A percentile compares a stretch with the other conserved stretches of the same genome.
Conservation (phyloP, 2,888 invertebrate genomes). For the Chironomus tentans region DNA sequence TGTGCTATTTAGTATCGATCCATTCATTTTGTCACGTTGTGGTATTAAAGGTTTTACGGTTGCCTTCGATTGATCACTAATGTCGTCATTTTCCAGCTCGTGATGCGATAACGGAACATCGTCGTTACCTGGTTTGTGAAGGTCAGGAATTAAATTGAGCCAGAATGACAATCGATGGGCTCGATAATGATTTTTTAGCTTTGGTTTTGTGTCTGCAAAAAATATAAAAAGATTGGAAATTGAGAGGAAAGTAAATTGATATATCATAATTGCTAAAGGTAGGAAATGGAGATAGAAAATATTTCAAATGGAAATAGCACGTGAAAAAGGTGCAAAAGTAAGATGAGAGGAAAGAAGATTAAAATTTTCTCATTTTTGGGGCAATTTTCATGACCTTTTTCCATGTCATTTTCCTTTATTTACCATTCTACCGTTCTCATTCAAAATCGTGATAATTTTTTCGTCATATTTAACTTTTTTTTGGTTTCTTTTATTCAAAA, state of each 20-base stretch:
- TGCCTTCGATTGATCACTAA: slow-evolving; percentile 42
- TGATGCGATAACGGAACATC: slow-evolving; percentile 80
- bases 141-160: slow-evolving; percentile 87
- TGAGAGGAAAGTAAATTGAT: neutral
- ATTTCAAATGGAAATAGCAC: no score
- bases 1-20: neutral
- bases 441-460: neutral
- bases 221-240: slow-evolving; percentile 26
- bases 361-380: neutral
- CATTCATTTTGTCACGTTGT: slow-evolving; percentile 31
- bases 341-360: neutral
- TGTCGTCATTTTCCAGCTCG: slow-evolving; percentile 66
- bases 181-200: slow-evolving; percentile 85
- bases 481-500: no score
- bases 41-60: slow-evolving; percentile 45
- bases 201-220: slow-evolving; percentile 73
- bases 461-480: no score
- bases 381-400: neutral
- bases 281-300: no score
- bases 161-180: slow-evolving; percentile 90
- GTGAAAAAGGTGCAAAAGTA: no score
- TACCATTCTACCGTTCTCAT: neutral
- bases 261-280: neutral
- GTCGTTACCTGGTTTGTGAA: slow-evolving; percentile 78
- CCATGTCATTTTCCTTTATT: no score